Percentiles rank a stretch among this genome's conserved stretches.
Conservation (phyloP, 1,140 invertebrate genomes). For the Euglossa dilemma region DNA sequence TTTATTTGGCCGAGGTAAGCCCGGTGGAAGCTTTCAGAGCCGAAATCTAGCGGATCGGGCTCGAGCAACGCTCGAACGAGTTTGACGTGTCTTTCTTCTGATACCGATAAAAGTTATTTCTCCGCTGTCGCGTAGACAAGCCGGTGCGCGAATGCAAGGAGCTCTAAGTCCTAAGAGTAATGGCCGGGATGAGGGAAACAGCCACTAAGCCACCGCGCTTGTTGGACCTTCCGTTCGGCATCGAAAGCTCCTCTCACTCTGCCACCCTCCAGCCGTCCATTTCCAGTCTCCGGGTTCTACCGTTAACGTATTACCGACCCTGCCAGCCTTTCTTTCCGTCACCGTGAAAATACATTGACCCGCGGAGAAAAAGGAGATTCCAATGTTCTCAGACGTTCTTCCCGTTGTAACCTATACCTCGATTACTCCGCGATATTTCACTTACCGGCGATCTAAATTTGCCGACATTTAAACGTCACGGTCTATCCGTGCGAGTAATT, state of each 20-base stretch:
- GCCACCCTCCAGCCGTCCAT: conserved; percentile 44
- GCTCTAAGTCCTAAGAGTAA: conserved; percentile 57
- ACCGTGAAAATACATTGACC: conserved; percentile 13
- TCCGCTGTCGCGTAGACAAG: conserved; percentile 32
- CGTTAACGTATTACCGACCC: conserved; percentile 34
- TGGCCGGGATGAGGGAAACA: conserved; percentile 51
- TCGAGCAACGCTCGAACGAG: background rate
- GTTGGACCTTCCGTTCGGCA: conserved; percentile 58
- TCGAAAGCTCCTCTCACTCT: conserved; percentile 35
- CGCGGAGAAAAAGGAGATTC: no score
- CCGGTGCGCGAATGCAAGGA: conserved; percentile 34
- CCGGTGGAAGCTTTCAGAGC: background rate
- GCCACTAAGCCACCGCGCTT: conserved; percentile 59
- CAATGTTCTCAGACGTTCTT: background rate
- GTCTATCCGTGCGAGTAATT: no score
- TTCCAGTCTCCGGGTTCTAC: conserved; percentile 40
- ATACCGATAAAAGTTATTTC: conserved; percentile 28
- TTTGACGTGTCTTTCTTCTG: background rate
- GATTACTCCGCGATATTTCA: background rate
- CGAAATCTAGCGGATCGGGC: background rate
- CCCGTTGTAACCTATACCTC: background rate
- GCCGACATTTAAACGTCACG: no score
- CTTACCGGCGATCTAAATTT: no score
- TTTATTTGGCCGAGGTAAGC: background rate
- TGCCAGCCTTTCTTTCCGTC: background rate